These are phyloP conservation scores for Montifringilla adamsi DNA, from an alignment of 2,113 vertebrate genomes.

Conservation along the genomic window DNA sequence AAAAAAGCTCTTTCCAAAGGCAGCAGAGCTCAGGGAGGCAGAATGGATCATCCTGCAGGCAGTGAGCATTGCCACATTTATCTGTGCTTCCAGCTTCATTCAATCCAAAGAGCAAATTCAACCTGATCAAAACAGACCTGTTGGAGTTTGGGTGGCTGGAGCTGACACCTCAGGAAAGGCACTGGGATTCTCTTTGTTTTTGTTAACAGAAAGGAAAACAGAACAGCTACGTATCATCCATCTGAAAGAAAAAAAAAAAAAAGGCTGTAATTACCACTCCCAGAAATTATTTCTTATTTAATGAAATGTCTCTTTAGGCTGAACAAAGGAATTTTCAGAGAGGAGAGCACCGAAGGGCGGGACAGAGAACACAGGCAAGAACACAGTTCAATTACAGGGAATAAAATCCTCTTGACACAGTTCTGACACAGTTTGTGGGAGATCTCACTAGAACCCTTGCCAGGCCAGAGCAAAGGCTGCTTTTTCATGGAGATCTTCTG, in stretches of 20 bases:
- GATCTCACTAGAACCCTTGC: constrained; percentile 16
- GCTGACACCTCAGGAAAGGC: constrained; percentile 25
- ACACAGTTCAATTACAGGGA: constrained; percentile 51
- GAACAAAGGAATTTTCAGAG: constrained; percentile 52
- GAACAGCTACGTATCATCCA: neutral
- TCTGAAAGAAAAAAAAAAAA: neutral
- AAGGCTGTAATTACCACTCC: constrained; percentile 50
- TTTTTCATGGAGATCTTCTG: neutral
- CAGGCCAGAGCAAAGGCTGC: constrained; percentile 1
- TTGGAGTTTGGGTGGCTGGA: neutral
- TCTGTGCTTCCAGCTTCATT: neutral
- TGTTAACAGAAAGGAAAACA: constrained; percentile 23
- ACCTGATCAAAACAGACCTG: neutral
- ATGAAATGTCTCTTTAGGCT: constrained; percentile 50
- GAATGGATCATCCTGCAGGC: neutral
- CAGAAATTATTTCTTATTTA: constrained; percentile 54
- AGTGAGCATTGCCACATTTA: rapidly evolving
- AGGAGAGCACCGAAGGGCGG: constrained; percentile 36
- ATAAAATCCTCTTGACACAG: constrained; percentile 18
- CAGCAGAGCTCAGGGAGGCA: neutral
- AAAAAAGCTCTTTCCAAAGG: neutral
- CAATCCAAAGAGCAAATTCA: neutral
- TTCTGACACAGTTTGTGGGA: constrained; percentile 59
- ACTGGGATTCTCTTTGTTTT: neutral
- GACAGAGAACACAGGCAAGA: neutral